Percentiles rank a stretch among this genome's conserved stretches.
These are phyloP conservation scores for Macaca nemestrina DNA, from an alignment of 2,113 vertebrate species.

Conservation along the genomic window DNA sequence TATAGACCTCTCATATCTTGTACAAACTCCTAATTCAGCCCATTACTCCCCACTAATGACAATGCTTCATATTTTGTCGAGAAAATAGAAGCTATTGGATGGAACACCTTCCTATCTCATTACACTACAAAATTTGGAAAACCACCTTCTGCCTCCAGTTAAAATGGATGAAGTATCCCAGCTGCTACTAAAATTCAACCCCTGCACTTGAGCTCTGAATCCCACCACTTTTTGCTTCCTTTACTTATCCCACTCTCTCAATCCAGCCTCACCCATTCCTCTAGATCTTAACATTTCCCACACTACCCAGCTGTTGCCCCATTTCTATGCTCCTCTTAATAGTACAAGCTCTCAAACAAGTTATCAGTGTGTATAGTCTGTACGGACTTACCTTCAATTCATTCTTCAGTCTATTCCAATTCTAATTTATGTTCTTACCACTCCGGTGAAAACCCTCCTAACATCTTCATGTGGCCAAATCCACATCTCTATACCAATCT, in stretches of 20 bases:
- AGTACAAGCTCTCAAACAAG: neutral
- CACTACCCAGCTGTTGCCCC: neutral
- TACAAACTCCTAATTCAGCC: neutral
- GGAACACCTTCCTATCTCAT: neutral
- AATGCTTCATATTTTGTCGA: neutral
- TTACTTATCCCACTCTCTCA: neutral
- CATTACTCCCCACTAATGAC: neutral
- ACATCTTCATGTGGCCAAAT: neutral
- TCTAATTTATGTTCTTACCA: neutral
- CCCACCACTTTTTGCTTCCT: neutral
- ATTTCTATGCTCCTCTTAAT: neutral
- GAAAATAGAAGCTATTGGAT: neutral
- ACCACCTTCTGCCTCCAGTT: neutral
- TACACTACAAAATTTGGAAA: neutral
- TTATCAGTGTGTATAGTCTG: neutral
- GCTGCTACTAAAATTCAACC: neutral
- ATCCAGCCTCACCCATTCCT: neutral
- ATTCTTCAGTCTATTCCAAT: neutral
- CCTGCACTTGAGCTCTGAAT: neutral
- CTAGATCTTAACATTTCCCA: neutral
- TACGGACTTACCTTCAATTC: neutral
- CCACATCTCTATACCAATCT: neutral
- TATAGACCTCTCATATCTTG: neutral
- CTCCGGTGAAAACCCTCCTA: neutral
- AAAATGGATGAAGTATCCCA: neutral